Percentiles rank a stretch among this genome's conserved stretches.
These are phyloP conservation scores for Nymphalis c-album DNA, from an alignment of 2,888 invertebrate genomes.

Conservation along the genomic window DNA sequence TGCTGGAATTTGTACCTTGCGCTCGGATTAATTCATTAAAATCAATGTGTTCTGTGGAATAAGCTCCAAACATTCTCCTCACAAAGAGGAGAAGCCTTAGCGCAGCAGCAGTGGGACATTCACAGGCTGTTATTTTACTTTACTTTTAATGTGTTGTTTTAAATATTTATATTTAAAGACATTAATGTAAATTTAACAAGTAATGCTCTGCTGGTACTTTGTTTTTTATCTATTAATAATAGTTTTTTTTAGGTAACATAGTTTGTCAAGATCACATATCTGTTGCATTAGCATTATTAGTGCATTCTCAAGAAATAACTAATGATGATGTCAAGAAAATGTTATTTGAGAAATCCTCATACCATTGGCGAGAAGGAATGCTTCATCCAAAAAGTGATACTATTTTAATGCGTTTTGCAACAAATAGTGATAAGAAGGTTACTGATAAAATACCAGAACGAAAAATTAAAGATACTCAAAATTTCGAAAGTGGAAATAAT, in stretches of 20 bases:
- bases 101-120: no score
- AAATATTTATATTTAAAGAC: no score
- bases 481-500: conserved; percentile 61
- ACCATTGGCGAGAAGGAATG: conserved; percentile 88
- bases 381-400: conserved; percentile 84
- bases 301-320: conserved; percentile 78
- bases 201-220: no score
- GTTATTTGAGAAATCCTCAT: conserved; percentile 80
- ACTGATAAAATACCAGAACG: conserved; percentile 70
- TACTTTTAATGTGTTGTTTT: no score
- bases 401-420: conserved; percentile 88
- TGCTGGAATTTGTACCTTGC: no score
- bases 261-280: conserved; percentile 83
- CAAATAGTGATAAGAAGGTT: conserved; percentile 86
- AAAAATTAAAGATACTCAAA: conserved; percentile 46
- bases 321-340: conserved; percentile 64
- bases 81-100: no score
- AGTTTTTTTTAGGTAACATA: conserved; percentile 80
- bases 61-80: no score
- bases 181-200: not conserved
- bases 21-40: no score
- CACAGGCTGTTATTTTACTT: no score
- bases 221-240: conserved; percentile 6
- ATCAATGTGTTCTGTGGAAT: no score
- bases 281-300: conserved; percentile 82